Base-by-base conservation (phyloP, 2,797 vertebrate species). In the Acrocephalus scirpaceus region DNA sequence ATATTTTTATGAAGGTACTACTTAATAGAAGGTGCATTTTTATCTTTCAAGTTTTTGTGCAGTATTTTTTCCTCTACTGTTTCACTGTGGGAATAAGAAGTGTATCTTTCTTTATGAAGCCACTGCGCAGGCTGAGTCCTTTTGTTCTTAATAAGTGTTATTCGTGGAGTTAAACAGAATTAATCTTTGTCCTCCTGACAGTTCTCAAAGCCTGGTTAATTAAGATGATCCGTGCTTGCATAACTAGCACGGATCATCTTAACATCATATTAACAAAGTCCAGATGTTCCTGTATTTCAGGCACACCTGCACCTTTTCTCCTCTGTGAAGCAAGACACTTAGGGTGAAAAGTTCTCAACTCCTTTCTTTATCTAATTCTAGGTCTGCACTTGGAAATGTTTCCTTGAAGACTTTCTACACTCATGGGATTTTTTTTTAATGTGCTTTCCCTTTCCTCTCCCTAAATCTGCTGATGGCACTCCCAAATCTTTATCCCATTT, bases 271-370 rank as follows among this genome's bases (percentile, higher is more conserved):
- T 92, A 72, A 88, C 45, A 54, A 79, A 91, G 65, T 91, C 89
- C 82, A 95, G 92, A 89, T 89, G 70, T 90, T 97, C 77, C 72
- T 85, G 84, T 93, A 86, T 91, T 96, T 94, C 84, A 94, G 75
- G 65, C 75, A 84, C 48, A 60, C 66, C 87, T 93, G 62, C 50
- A 82, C 77, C 58, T 87, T 94, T 90, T 90, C 57, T 44, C 60
- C 36, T 48, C 14, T 82, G 60, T 91, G 72, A 89, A 93, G 75
- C 75, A 92, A 92, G 88, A 92, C 53, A 45, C 26, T 81, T 84
- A 45, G 42, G 74, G 74, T 91, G 83, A 92, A 95, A 93, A 92
- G 93, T 94, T 92, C 86, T 95, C 34, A 48, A 65, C 61, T 89
- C 44, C 26, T 83, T 7, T 77, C 78, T 92, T 73, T 81, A 66